Base-by-base conservation (phyloP, 2,888 invertebrate genomes). In the Melanostoma scalare region DNA sequence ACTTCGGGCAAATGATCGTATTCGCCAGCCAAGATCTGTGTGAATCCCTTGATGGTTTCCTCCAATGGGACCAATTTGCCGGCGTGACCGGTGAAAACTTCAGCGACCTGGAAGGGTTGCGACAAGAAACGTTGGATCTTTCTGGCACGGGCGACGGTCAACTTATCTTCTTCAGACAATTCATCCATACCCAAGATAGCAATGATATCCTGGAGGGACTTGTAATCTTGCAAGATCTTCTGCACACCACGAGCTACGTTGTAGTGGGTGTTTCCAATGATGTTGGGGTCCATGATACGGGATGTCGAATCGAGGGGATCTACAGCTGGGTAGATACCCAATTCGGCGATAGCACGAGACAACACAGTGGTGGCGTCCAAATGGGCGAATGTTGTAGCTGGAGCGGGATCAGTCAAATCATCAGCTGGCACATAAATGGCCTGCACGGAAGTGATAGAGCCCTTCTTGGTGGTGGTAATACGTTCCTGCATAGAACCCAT, bases 401-500 rank as follows among this genome's bases (percentile, higher is more conserved):
- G 98, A 82, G 98, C 97, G 86, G 98, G 98, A 93, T 98, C 98
- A 89, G 97, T 98, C 93, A 98, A 96, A 92, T 98, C 98, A 91
- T 98, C 98, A 91, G 98, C 98, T 50, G 97, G 97, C 89, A 98
- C 98, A 89, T 98, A 97, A 90, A 97, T 97, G 88, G 98, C 98
- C 92, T 97, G 97, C 88, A 98, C 97, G 69, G 97, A 98, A 86
- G 98, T 98, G 90, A 98, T 98, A 88, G 98, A 98, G 87, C 98
- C 98, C 92, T 97, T 97, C 92, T 94, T 96, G 87, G 98, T 98
- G 87, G 98, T 97, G 85, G 98, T 98, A 92, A 98, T 98, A 91
- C 98, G 94, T 92, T 98, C 98, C 94, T 98, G 98, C 97, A 98
- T 97, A 90, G 95, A 95, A 86, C 98, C 98, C 98, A 98, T 98